Percentiles rank a stretch among this genome's conserved stretches.
Conservation (phyloP, 2,888 invertebrate species). For the Amphipoea oculea region DNA sequence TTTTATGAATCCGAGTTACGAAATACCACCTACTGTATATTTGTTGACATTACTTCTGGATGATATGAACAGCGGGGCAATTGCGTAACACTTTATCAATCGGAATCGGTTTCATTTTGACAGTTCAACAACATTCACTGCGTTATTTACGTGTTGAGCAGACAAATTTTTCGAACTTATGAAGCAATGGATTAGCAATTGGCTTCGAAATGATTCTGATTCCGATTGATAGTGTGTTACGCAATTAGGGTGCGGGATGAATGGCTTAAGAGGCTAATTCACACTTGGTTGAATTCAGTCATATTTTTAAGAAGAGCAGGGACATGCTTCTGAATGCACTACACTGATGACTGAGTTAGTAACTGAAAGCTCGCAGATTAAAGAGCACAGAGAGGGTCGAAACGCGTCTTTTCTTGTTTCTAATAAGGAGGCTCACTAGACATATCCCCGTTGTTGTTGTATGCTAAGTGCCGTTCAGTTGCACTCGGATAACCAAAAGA, state of each 20-base stretch:
- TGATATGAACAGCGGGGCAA: slow-evolving; percentile 29
- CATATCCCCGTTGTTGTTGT: background rate
- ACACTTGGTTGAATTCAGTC: background rate
- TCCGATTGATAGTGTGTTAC: no score
- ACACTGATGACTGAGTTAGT: background rate
- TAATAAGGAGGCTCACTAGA: background rate
- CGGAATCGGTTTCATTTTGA: no score
- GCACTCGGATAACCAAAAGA: background rate
- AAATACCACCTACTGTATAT: slow-evolving; percentile 34
- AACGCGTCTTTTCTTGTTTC: background rate
- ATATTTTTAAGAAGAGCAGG: background rate
- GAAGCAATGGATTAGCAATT: no score
- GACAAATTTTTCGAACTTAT: no score
- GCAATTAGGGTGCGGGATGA: slow-evolving; percentile 4
- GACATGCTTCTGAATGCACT: background rate
- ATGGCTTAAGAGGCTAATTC: background rate
- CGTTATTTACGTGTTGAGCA: no score
- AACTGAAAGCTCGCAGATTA: background rate
- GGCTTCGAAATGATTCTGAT: no score
- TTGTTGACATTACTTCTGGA: slow-evolving; percentile 37
- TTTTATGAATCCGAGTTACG: background rate
- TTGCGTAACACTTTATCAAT: no score
- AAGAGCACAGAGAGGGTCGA: background rate
- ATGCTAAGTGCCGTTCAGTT: background rate
- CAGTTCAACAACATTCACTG: no score